phyloP scores from a whole-genome alignment of 1,140 invertebrate species.

The Acyrthosiphon pisum region DNA sequence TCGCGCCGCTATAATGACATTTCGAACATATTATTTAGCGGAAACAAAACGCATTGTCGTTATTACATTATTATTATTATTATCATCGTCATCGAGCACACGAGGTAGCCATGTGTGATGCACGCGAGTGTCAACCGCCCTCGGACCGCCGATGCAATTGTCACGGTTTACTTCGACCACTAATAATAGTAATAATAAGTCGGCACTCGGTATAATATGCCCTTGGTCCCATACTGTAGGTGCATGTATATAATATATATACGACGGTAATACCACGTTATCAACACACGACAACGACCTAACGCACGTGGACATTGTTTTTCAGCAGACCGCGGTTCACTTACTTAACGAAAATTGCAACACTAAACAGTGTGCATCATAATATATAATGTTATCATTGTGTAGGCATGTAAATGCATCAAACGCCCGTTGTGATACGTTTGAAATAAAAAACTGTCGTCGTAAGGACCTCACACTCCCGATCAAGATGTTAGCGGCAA shows the following conservation, averaged over 20 bases:
- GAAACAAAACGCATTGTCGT: neutral
- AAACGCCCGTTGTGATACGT: neutral
- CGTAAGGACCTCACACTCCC: neutral
- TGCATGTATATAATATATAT: neutral
- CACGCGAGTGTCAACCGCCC: neutral
- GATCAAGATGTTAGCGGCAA: neutral
- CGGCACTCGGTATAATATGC: neutral
- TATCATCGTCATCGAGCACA: neutral
- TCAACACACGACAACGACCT: neutral
- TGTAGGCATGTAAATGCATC: too few species aligned
- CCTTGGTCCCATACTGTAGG: neutral
- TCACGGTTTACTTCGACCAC: neutral
- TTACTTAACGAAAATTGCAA: too few species aligned
- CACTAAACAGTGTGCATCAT: too few species aligned
- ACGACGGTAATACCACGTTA: neutral
- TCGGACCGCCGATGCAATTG: neutral
- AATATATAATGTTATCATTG: too few species aligned
- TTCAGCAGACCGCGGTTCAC: neutral
- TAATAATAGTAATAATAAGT: constrained; percentile 35
- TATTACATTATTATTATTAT: neutral
- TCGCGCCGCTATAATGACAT: neutral
- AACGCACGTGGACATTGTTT: neutral
- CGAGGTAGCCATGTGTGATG: neutral
- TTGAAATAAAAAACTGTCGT: neutral
- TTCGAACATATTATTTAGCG: neutral